phyloP scores from a whole-genome alignment of 2,113 vertebrate species.

The Ophiodon elongatus region DNA sequence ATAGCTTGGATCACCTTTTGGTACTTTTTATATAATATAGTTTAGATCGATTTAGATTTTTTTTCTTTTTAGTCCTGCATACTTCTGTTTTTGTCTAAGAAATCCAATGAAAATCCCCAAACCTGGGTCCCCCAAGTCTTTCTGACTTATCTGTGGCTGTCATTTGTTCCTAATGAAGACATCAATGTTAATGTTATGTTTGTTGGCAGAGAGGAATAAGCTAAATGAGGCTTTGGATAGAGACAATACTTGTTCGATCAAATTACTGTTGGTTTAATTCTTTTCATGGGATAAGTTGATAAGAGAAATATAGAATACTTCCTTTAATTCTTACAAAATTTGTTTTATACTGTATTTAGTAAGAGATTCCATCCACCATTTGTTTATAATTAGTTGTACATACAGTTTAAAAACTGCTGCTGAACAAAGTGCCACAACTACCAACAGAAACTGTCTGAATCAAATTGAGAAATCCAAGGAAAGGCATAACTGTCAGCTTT shows the following conservation, averaged over 20 bases:
- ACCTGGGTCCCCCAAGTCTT: too few species aligned
- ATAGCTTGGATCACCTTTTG: too few species aligned
- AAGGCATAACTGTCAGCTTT: neutral
- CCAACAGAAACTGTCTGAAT: neutral
- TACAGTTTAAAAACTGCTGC: neutral
- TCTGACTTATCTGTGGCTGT: neutral
- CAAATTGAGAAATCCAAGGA: neutral
- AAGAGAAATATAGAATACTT: neutral
- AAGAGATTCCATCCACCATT: neutral
- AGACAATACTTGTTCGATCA: neutral
- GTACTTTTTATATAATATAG: too few species aligned
- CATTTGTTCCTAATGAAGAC: neutral
- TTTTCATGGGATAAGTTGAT: neutral
- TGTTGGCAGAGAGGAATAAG: neutral
- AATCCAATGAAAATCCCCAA: neutral
- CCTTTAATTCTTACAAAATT: neutral
- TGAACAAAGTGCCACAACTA: neutral
- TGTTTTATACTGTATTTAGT: neutral
- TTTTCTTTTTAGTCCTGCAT: too few species aligned
- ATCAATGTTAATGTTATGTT: neutral
- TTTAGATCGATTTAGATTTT: too few species aligned
- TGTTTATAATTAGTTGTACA: too few species aligned
- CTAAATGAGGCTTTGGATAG: neutral
- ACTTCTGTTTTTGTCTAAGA: too few species aligned
- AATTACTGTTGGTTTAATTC: too few species aligned